Percentiles rank a stretch among this genome's conserved stretches.
Evolutionary conservation across 2,797 vertebrate genomes (phyloP).

Genomic region (Phoeniculus purpureus): DNA sequence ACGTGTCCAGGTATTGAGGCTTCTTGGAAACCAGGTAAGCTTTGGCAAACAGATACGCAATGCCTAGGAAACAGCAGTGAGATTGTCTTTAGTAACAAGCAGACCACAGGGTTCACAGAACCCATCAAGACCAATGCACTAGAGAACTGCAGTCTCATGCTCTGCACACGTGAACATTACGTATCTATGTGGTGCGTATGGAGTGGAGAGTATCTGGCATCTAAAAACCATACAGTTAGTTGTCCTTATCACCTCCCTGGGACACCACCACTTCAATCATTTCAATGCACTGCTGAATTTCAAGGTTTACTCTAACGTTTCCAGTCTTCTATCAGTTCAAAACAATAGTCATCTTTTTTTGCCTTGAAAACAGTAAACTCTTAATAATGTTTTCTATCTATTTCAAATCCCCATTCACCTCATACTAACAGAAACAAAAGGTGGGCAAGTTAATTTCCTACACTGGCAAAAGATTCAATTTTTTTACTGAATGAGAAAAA

Average conservation of each 20-base stretch:
- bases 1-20: constrained; percentile 90
- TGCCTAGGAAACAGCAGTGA: constrained; percentile 79
- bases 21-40: constrained; percentile 91
- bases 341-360: not conserved
- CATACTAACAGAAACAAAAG: not conserved
- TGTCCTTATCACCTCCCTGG: not conserved
- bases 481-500: not conserved
- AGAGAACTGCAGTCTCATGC: not conserved
- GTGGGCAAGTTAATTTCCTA: not conserved
- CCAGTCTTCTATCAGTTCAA: not conserved
- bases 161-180: rapidly evolving
- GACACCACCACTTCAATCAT: not conserved
- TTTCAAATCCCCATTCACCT: not conserved
- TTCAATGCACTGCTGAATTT: not conserved
- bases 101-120: not conserved
- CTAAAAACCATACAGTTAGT: not conserved
- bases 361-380: not conserved
- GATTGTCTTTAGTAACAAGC: not conserved
- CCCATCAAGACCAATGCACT: not conserved
- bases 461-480: not conserved
- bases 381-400: not conserved
- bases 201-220: not conserved
- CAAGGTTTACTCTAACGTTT: not conserved
- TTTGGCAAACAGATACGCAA: constrained; percentile 91
- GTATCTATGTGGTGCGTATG: not conserved